These are phyloP conservation scores for Gymnocephalus cernua DNA, from an alignment of 2,113 vertebrate species.

Conservation along the genomic window DNA sequence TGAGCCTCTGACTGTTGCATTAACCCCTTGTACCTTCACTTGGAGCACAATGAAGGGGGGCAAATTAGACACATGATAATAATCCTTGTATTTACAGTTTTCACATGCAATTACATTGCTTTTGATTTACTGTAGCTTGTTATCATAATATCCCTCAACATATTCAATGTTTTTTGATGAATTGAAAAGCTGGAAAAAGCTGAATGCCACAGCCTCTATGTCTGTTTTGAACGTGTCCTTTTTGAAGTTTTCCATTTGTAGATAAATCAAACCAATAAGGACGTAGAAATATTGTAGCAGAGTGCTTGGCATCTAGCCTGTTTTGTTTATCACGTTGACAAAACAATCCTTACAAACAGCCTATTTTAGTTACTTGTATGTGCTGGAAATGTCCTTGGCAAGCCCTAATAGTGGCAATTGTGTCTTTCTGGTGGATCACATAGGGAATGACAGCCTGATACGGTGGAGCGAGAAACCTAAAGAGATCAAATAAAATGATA, in stretches of 20 bases:
- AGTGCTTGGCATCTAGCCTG: slow-evolving; percentile 47
- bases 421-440: slow-evolving; percentile 75
- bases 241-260: slow-evolving; percentile 58
- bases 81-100: slow-evolving; percentile 36
- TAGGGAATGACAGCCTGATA: slow-evolving; percentile 70
- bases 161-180: slow-evolving; percentile 30
- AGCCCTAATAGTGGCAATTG: slow-evolving; percentile 68
- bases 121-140: slow-evolving; percentile 42
- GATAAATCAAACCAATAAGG: slow-evolving; percentile 61
- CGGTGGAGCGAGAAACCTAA: slow-evolving; percentile 67
- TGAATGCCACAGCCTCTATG: slow-evolving; percentile 52
- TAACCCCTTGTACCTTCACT: slow-evolving; percentile 30
- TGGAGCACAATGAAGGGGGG: slow-evolving; percentile 8
- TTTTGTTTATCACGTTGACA: slow-evolving; percentile 68
- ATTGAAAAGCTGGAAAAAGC: slow-evolving; percentile 36
- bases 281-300: slow-evolving; percentile 28
- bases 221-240: slow-evolving; percentile 36
- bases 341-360: slow-evolving; percentile 62
- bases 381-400: slow-evolving; percentile 71
- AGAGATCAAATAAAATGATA: slow-evolving; percentile 79
- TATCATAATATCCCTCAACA: slow-evolving; percentile 42
- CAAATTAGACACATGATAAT: slow-evolving; percentile 37
- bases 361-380: slow-evolving; percentile 48
- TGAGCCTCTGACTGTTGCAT: slow-evolving; percentile 39
- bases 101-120: slow-evolving; percentile 30